Evolutionary conservation across 2,888 invertebrate genomes (phyloP), one percentile per base, ranked within the genome.

Genomic region (Apamea epomidion): DNA sequence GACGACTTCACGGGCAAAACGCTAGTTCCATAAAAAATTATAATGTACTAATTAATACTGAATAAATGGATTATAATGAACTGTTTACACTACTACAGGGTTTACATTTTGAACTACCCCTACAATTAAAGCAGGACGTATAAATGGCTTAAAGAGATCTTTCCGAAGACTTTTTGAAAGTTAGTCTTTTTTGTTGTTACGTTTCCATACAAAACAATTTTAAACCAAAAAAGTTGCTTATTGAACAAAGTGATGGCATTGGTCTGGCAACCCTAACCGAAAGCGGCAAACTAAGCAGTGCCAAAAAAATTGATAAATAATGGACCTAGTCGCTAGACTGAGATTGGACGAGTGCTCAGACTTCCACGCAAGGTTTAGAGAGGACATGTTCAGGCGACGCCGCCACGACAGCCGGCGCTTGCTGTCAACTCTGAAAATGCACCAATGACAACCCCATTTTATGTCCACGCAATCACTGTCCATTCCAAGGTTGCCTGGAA

Each of bases 301-400:
- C 73, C 45, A 75, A 77, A 51, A 64, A 65, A 1, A 83, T 71
- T 48, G 32, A 69, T 81, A 82, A 82, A 42, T 14, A 82, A 73
- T 60, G 68, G 25, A 94, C 94, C 94, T 94, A 93, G 91, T 90
- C 74, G 89, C 86, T 64, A 94, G 85, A 90, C 91, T 94, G 92
- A 93, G 91, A 90, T 88, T 89, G 48, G 94, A 94, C 58, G 91
- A 89, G 71, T 91, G 91, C 65, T 87, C 89, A 75, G 89, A 91
- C 89, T 67, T 91, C 87, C 89, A 87, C 82, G 91, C 45, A 58
- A 87, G 75, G 84, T 81, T 85, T 82, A 91, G 86, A 5, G 91
- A 82, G 58, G 91, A 91, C 80, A 90, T 91, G 86, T 89, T 85
- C 77, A 93, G 83, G 29, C 93, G 93, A 71, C 91, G 91, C 74